A percentile compares a stretch with the other conserved stretches of the same genome.
These are phyloP conservation scores for Arvicanthis niloticus DNA, from an alignment of 2,113 vertebrate genomes.

Conservation along the genomic window DNA sequence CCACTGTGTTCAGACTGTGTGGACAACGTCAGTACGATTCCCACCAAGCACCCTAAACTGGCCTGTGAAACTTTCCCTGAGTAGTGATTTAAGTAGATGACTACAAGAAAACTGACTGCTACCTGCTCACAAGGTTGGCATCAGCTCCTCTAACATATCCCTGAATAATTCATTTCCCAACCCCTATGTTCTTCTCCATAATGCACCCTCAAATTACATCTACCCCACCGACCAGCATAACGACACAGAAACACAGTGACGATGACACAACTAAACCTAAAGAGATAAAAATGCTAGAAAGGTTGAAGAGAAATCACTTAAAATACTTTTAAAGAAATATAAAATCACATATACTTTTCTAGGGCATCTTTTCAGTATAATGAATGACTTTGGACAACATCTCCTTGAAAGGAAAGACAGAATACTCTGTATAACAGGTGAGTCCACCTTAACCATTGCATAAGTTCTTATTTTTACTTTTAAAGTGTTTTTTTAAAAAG, in stretches of 20 bases:
- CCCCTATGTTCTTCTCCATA: constrained; percentile 42
- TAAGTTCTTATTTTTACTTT: constrained; percentile 46
- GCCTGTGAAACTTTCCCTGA: constrained; percentile 76
- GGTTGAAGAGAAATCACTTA: constrained; percentile 7
- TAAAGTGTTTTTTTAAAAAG: too few species aligned
- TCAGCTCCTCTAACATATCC: background rate
- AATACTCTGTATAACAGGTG: constrained; percentile 46
- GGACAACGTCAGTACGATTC: constrained; percentile 66
- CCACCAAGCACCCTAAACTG: constrained; percentile 77
- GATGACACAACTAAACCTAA: constrained; percentile 57
- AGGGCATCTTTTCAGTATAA: constrained; percentile 64
- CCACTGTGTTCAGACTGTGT: constrained; percentile 60
- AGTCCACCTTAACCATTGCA: constrained; percentile 47
- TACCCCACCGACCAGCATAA: background rate
- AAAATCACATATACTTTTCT: constrained; percentile 66
- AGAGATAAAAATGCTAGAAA: constrained; percentile 56
- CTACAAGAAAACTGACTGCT: constrained; percentile 73
- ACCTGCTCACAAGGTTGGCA: constrained; percentile 71
- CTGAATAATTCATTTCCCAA: constrained; percentile 43
- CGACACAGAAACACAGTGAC: background rate
- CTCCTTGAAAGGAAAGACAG: constrained; percentile 71
- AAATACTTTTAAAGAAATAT: constrained; percentile 54
- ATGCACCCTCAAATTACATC: background rate
- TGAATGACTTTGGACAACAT: constrained; percentile 53
- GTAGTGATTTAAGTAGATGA: constrained; percentile 56